Evolutionary conservation across 1,140 invertebrate species (phyloP).

Genomic region (Zaprionus camerounensis): DNA sequence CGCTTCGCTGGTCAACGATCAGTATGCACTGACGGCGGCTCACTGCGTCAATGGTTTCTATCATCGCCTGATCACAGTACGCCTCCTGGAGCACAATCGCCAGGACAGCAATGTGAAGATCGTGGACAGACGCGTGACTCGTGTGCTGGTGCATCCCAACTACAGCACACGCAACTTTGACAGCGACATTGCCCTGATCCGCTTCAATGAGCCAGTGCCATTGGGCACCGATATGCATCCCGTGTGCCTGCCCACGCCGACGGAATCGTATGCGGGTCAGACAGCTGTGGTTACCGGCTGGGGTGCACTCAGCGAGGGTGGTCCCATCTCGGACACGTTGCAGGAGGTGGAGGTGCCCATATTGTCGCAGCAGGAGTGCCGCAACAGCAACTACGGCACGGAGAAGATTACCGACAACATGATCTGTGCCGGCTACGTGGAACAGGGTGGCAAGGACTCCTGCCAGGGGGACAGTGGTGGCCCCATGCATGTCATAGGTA

Average conservation of each 20-base stretch:
- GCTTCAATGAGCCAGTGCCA: slow-evolving; percentile 86
- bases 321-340: slow-evolving; percentile 86
- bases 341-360: slow-evolving; percentile 89
- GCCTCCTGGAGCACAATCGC: slow-evolving; percentile 91
- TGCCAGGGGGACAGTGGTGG: slow-evolving; percentile 91
- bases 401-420: slow-evolving; percentile 92
- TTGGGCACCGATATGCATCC: slow-evolving; percentile 88
- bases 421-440: slow-evolving; percentile 92
- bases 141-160: slow-evolving; percentile 59
- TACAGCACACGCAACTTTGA: slow-evolving; percentile 87
- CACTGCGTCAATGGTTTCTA: slow-evolving; percentile 90
- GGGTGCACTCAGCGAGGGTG: slow-evolving; percentile 87
- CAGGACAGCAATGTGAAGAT: slow-evolving; percentile 82
- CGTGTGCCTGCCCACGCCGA: slow-evolving; percentile 88
- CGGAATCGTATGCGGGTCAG: slow-evolving; percentile 86
- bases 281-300: slow-evolving; percentile 88
- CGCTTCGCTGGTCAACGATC: slow-evolving; percentile 87
- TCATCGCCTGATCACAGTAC: slow-evolving; percentile 89
- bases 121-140: slow-evolving; percentile 83
- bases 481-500: slow-evolving; percentile 86
- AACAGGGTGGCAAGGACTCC: slow-evolving; percentile 89
- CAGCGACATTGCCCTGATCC: slow-evolving; percentile 92
- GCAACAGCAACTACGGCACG: slow-evolving; percentile 87
- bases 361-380: slow-evolving; percentile 89
- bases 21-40: slow-evolving; percentile 87